phyloP scores from a whole-genome alignment of 2,888 invertebrate genomes.

The Cosmia pyralina region DNA sequence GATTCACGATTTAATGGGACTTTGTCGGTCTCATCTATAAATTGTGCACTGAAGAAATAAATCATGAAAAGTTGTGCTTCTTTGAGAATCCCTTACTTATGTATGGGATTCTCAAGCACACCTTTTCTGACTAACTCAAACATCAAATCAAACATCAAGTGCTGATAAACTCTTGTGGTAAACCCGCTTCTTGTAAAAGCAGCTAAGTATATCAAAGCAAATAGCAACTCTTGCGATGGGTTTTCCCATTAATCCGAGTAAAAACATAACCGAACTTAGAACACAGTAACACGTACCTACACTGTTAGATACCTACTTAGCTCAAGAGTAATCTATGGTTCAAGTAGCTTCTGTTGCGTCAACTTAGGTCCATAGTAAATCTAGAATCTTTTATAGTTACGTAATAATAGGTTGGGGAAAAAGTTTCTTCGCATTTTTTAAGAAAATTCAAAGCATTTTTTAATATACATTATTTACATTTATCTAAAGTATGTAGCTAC shows the following conservation, averaged over 20 bases:
- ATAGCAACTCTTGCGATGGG: background rate
- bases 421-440: too few species aligned
- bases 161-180: background rate
- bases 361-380: background rate
- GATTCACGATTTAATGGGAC: background rate
- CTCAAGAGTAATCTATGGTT: background rate
- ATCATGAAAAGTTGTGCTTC: background rate
- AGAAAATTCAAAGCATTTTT: too few species aligned
- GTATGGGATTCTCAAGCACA: too few species aligned
- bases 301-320: background rate
- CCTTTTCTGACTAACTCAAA: too few species aligned
- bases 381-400: conserved; percentile 4
- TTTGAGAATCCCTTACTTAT: background rate
- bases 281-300: background rate
- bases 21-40: background rate
- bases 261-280: conserved; percentile 3
- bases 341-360: conserved; percentile 12
- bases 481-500: too few species aligned
- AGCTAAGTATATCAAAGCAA: background rate
- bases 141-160: background rate
- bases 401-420: too few species aligned
- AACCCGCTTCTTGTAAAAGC: conserved; percentile 19
- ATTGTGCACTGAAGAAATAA: background rate
- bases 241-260: conserved; percentile 12
- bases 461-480: too few species aligned